Conservation (phyloP, 2,113 vertebrate genomes). For the Bungarus multicinctus region DNA sequence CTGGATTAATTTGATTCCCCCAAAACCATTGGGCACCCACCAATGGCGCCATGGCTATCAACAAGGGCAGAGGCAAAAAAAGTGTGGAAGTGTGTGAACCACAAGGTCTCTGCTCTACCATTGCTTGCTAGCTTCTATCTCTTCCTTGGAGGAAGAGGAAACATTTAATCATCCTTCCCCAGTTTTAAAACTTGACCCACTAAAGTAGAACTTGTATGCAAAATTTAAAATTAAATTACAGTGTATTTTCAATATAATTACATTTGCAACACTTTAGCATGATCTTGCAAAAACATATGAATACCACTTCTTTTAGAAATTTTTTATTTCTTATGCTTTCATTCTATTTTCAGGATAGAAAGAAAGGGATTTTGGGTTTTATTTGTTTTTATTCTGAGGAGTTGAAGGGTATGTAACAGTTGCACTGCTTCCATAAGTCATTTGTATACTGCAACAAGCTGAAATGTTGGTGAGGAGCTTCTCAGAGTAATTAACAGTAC, state of each 20-base stretch:
- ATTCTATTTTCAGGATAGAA: background rate
- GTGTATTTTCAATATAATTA: background rate
- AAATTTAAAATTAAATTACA: background rate
- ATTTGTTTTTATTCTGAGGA: background rate
- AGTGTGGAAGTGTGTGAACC: background rate
- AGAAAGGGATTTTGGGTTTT: background rate
- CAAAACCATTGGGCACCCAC: background rate
- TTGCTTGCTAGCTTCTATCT: background rate
- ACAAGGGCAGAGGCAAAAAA: background rate
- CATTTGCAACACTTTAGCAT: background rate
- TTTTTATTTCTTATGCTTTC: background rate
- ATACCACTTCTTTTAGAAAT: background rate
- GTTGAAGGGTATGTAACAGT: background rate
- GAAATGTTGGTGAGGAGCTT: background rate
- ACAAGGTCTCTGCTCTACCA: background rate
- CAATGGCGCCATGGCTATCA: background rate
- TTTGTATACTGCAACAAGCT: background rate
- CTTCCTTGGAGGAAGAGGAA: background rate
- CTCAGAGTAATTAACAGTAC: background rate
- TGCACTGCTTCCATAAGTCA: background rate
- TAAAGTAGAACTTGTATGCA: background rate
- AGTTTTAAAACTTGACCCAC: background rate
- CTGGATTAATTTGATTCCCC: background rate
- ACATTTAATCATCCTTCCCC: background rate
- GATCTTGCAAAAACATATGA: background rate